Evolutionary conservation across 2,797 vertebrate species (phyloP), one percentile per base, ranked within the genome.

Genomic region (Catostomus latipinnis): DNA sequence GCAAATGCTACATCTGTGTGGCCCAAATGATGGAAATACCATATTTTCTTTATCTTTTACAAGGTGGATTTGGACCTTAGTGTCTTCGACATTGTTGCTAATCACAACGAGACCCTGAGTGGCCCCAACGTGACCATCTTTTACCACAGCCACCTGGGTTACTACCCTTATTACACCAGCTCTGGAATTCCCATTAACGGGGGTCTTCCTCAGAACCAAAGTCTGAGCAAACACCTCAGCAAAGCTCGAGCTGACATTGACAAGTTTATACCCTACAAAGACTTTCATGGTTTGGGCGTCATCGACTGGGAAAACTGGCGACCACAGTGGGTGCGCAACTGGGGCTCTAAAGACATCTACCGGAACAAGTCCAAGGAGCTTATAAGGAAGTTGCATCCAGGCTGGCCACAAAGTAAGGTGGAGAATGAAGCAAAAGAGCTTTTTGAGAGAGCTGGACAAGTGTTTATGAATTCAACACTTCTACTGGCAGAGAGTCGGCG

Each of bases 221-320:
- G 92, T 75, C 89, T 98, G 18, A 86, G 89, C 81, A 94, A 94
- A 80, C 96, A 98, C 77, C 91, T 98, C 43, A 94, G 83, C 85
- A 97, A 98, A 87, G 91, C 94, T 1, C 88, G 91, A 76, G 84
- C 84, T 0, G 96, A 99, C 86, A 96, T 96, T 6, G 90, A 94
- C 65, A 93, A 92, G 16, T 83, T 91, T 68, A 92, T 97, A 85
- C 94, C 94, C 8, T 86, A 91, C 87, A 96, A 95, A 89, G 93
- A 96, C 81, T 96, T 97, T 72, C 90, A 93, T 71, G 95, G 95
- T 8, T 92, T 98, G 80, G 95, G 91, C 1, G 92, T 97, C 74
- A 97, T 98, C 43, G 96, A 96, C 86, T 97, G 96, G 96, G 96
- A 98, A 91, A 95, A 94, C 88, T 98, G 96, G 96, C 94, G 96